Evolutionary conservation across 2,888 invertebrate genomes (phyloP).

Genomic region (Acrobasis suavella): DNA sequence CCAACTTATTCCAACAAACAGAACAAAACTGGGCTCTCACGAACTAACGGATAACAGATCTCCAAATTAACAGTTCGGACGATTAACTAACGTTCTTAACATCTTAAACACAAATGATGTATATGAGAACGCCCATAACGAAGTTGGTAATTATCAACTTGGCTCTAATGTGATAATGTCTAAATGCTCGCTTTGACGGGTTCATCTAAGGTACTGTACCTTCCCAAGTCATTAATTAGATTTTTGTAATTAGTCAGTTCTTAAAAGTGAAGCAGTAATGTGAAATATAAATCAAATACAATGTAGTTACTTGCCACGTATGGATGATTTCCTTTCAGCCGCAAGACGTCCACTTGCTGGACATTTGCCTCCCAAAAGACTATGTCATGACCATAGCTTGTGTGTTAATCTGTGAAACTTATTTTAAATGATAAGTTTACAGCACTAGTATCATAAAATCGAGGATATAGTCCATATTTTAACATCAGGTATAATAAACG

Average conservation of each 20-base stretch:
- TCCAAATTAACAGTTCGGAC: constrained; percentile 65
- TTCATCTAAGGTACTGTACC: constrained; percentile 58
- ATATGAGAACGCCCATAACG: constrained; percentile 74
- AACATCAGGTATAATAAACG: too few relatives aligned
- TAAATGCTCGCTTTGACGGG: constrained; percentile 72
- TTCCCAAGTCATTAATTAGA: constrained; percentile 57
- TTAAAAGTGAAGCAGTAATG: neutral
- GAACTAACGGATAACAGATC: constrained; percentile 65
- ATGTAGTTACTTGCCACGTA: neutral
- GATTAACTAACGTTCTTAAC: constrained; percentile 65
- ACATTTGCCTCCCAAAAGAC: too few relatives aligned
- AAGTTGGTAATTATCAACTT: constrained; percentile 70
- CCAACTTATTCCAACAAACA: constrained; percentile 31
- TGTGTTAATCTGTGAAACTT: too few relatives aligned
- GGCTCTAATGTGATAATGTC: constrained; percentile 71
- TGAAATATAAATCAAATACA: neutral
- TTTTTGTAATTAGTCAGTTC: constrained; percentile 43
- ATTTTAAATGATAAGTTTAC: too few relatives aligned
- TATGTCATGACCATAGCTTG: too few relatives aligned
- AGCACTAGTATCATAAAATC: too few relatives aligned
- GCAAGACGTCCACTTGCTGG: too few relatives aligned
- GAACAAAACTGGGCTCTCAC: constrained; percentile 55
- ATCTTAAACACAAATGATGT: constrained; percentile 78
- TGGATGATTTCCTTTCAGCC: too few relatives aligned
- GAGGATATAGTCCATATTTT: too few relatives aligned